phyloP scores from a whole-genome alignment of 37 sponge, comb jelly and placozoan species.

The Oopsacas minuta region DNA sequence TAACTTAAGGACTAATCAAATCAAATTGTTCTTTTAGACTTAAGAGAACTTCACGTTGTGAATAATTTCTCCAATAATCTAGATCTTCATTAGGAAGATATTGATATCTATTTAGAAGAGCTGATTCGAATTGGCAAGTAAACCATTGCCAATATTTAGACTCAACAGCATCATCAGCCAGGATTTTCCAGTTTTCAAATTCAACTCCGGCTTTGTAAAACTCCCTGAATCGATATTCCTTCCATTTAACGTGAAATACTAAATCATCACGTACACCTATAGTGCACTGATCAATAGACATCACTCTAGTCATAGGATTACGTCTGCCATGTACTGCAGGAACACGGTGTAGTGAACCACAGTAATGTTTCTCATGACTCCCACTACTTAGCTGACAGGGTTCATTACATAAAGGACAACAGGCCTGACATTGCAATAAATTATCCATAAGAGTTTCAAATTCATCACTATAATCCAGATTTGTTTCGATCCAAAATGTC shows the following conservation, averaged over 20 bases:
- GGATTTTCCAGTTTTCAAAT: not conserved
- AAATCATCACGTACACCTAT: not conserved
- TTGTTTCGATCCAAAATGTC: not conserved
- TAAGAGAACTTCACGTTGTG: not conserved
- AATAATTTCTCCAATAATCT: not conserved
- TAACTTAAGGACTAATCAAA: not conserved
- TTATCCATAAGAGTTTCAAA: not conserved
- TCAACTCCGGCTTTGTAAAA: not conserved
- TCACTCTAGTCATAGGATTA: not conserved
- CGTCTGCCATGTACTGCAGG: not conserved
- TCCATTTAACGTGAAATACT: too few species aligned
- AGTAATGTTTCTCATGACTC: not conserved
- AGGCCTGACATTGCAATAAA: not conserved
- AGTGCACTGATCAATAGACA: not conserved
- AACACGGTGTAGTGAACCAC: conserved; percentile 1
- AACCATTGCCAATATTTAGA: conserved; percentile 16
- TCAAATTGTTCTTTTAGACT: not conserved
- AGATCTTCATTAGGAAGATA: not conserved
- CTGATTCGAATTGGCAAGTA: not conserved
- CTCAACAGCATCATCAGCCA: not conserved
- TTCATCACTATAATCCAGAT: too few species aligned
- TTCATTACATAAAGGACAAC: not conserved
- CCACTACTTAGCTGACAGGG: conserved; percentile 14
- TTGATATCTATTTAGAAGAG: not conserved
- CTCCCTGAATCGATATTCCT: not conserved